Conservation (phyloP, 1,140 invertebrate genomes). For the Conus ventricosus region DNA sequence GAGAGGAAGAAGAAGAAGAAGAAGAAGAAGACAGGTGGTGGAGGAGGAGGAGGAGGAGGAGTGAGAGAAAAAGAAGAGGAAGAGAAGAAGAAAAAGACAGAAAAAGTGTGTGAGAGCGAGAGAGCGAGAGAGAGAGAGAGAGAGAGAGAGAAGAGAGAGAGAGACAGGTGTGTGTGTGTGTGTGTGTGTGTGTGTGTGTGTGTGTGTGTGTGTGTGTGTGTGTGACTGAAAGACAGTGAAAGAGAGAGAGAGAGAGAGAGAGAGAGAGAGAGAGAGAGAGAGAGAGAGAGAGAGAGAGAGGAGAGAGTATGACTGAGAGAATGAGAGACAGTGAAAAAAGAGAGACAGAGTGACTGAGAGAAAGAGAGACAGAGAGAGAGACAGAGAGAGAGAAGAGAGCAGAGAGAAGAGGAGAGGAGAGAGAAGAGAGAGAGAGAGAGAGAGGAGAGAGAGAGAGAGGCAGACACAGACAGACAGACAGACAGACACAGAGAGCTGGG, state of each 20-base stretch:
- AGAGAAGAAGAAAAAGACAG: background rate
- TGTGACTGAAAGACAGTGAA: no score
- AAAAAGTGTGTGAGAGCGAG: conserved; percentile 9
- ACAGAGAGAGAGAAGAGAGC: conserved; percentile 29
- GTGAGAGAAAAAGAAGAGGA: background rate
- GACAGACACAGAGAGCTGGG: background rate
- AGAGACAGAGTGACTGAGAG: conserved; percentile 8
- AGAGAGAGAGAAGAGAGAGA: conserved; percentile 8
- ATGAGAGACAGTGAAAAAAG: background rate
- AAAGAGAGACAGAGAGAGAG: conserved; percentile 17
- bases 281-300: background rate
- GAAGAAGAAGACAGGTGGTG: background rate
- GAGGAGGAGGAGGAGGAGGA: background rate
- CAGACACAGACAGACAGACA: background rate
- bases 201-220: no score
- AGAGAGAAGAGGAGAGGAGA: conserved; percentile 6
- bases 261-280: conserved; percentile 32
- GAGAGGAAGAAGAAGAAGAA: background rate
- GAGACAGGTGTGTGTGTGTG: no score
- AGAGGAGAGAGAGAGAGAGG: background rate
- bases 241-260: conserved; percentile 29
- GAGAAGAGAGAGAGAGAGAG: conserved; percentile 21
- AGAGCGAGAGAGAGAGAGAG: no score
- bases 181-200: no score
- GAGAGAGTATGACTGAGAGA: conserved; percentile 1